Evolutionary conservation across 53 echinoderm and acorn worm species (phyloP), one percentile per base, ranked within the genome.

Genomic region (Arbacia lixula): DNA sequence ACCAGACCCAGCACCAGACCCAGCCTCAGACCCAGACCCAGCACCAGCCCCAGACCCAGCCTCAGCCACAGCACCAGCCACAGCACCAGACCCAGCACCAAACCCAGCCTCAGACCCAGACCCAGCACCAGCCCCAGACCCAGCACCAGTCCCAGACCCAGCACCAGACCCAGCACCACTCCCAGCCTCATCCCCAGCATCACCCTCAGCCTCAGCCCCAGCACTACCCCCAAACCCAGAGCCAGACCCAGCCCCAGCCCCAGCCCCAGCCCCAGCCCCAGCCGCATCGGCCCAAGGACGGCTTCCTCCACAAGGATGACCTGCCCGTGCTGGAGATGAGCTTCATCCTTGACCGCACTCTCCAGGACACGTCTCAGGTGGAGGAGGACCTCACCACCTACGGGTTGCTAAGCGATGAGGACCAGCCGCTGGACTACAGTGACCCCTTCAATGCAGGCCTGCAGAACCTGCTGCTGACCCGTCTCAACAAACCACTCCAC

Each of bases 401-500:
- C 37, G 77, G 57, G 34, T 21, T 39, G 58, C n/a, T n/a, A n/a
- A n/a, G n/a, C n/a, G n/a, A n/a, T n/a, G 58, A 58, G 36, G 72
- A 85, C 10, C 76, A 75, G 42, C 53, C 42, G 37, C 37, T 31
- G 17, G 87, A 87, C 69, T 68, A 56, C 35, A 77, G 53, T 21
- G 78, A 95, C 58, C 95, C 95, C 0, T 95, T 92, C 90, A 84
- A 75, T 52, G 86, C 52, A 34, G 86, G 41, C 0, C 43, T 95
- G 55, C 88, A 85, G 76, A 84, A 62, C 29, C 60, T 72, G 22
- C 68, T 95, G 2, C 76, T 95, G 42, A 24, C 76, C 40, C 68
- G 27, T 24, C 62, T 89, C 16, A 35, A 65, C 12, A 85, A 66
- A 68, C 88, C 93, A 31, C 83, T 96, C 51, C 29, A 53, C 10